phyloP scores from a whole-genome alignment of 2,888 invertebrate genomes.

The Xiphydria camelus region DNA sequence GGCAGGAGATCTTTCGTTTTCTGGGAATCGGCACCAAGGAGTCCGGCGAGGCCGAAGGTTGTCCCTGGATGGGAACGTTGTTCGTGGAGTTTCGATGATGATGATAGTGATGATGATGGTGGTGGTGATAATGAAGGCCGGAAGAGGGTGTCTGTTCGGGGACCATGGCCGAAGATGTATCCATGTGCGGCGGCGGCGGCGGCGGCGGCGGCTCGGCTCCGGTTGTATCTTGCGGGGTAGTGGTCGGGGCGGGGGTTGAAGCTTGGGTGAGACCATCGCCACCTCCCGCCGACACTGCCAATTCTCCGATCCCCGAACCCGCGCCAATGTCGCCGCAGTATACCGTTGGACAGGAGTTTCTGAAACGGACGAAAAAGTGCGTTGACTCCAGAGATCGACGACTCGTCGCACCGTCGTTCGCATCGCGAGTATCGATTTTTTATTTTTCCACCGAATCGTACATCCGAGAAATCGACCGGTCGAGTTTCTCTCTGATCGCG shows the following conservation, averaged over 20 bases:
- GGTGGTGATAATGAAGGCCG: conserved; percentile 37
- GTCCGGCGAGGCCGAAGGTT: conserved; percentile 25
- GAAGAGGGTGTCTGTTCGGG: conserved; percentile 37
- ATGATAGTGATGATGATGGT: conserved; percentile 38
- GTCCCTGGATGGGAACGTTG: conserved; percentile 8
- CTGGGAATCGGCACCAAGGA: conserved; percentile 42
- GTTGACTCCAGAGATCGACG: no score
- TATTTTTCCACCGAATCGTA: no score
- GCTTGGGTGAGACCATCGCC: conserved; percentile 32
- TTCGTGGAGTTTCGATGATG: conserved; percentile 22
- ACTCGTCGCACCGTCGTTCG: no score
- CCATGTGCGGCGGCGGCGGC: conserved; percentile 37
- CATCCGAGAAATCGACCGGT: no score
- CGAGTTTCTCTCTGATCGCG: no score
- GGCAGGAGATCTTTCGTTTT: conserved; percentile 60
- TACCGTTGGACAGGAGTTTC: conserved; percentile 45
- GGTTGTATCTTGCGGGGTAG: conserved; percentile 26
- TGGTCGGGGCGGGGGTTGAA: conserved; percentile 13
- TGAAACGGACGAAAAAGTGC: conserved; percentile 23
- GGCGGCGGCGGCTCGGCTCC: conserved; percentile 38
- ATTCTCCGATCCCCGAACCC: conserved; percentile 40
- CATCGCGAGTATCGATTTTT: no score
- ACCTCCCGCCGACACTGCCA: conserved; percentile 35
- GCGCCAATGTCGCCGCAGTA: conserved; percentile 48
- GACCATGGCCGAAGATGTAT: conserved; percentile 44